Conservation (phyloP, 1,140 invertebrate genomes). For the Cotesia typhae region DNA sequence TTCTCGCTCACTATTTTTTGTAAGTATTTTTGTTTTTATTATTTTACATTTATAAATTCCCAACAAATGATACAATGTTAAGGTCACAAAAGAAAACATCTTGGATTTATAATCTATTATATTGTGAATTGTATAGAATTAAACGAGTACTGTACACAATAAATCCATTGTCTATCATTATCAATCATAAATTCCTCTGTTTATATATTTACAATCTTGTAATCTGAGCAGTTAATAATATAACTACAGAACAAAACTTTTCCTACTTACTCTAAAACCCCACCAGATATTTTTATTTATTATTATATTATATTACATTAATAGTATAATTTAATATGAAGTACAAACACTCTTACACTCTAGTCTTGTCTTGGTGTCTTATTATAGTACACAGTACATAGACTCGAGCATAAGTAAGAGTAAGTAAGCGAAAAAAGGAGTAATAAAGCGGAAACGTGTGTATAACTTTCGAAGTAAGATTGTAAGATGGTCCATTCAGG, state of each 20-base stretch:
- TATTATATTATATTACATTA: too few relatives aligned
- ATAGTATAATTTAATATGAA: too few relatives aligned
- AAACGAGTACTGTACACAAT: neutral
- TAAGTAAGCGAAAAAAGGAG: conserved; percentile 12
- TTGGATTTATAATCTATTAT: neutral
- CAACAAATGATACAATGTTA: too few relatives aligned
- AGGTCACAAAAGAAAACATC: conserved; percentile 4
- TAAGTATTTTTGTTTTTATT: neutral
- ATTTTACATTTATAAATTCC: neutral
- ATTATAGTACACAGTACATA: conserved; percentile 1
- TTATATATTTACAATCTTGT: neutral
- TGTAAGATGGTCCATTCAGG: conserved; percentile 27
- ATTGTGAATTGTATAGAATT: too few relatives aligned
- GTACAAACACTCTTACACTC: too few relatives aligned
- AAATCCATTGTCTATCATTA: neutral
- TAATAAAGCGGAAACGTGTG: conserved; percentile 10
- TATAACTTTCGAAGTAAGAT: conserved; percentile 38
- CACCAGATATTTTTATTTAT: too few relatives aligned
- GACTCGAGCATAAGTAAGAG: conserved; percentile 5
- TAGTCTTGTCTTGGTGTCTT: too few relatives aligned
- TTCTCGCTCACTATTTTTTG: conserved; percentile 23
- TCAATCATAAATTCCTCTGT: neutral
- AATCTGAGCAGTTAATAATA: too few relatives aligned
- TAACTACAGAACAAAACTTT: too few relatives aligned
- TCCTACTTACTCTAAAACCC: too few relatives aligned